phyloP scores from a whole-genome alignment of 2,113 vertebrate species.

The Poeciliopsis turrubarensis region DNA sequence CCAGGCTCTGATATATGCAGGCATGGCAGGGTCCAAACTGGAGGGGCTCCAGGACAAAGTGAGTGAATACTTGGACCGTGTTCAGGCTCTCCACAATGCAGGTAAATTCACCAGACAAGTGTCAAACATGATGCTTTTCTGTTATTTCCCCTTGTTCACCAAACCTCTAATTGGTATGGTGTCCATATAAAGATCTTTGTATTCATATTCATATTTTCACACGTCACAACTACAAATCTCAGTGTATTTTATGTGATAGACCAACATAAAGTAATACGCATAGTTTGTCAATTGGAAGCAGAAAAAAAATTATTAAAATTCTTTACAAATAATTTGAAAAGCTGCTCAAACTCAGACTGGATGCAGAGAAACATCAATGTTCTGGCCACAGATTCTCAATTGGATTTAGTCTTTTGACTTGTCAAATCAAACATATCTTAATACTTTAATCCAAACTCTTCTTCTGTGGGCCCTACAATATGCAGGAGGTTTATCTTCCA shows the following conservation, averaged over 20 bases:
- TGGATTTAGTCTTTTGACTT: not conserved
- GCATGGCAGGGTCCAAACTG: slow-evolving; percentile 95
- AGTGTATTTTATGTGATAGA: not conserved
- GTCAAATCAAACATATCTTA: not conserved
- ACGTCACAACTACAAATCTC: not conserved
- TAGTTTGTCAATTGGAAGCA: not conserved
- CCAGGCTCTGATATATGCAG: slow-evolving; percentile 96
- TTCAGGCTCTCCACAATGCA: slow-evolving; percentile 92
- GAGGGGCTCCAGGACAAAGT: slow-evolving; percentile 96
- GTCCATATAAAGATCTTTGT: not conserved
- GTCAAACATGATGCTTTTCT: not conserved
- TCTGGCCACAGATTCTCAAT: not conserved
- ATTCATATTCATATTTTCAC: not conserved
- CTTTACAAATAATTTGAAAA: not conserved
- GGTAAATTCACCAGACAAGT: slow-evolving; percentile 67
- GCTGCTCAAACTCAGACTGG: not conserved
- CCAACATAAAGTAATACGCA: not conserved
- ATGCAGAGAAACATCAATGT: not conserved
- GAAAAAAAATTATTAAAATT: not conserved
- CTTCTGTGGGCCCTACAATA: not conserved
- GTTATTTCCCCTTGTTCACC: not conserved
- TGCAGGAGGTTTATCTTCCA: not conserved
- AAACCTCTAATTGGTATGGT: not conserved
- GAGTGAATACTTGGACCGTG: slow-evolving; percentile 94
- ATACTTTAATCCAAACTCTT: not conserved